Base-by-base conservation (phyloP, 2,113 vertebrate genomes). In the Pseudopodoces humilis region DNA sequence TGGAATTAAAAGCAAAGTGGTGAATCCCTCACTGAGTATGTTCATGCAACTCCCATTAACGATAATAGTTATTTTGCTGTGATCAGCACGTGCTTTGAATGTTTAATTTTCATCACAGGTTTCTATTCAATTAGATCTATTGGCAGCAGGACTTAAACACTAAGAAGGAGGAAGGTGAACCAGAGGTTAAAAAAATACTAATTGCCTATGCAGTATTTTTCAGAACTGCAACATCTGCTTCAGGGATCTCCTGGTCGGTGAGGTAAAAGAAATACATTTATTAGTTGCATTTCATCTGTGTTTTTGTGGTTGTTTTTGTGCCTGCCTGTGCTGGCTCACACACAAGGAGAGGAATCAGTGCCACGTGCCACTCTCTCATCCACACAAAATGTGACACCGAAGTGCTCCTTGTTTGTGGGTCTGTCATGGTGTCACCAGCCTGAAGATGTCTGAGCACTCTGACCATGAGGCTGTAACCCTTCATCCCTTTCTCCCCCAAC, bases 1-100 rank as follows among this genome's bases (percentile, higher is more conserved):
- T 7, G 69, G 94, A 96, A 93, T 95, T 92, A 94, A 93, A 96
- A 96, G 65, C 72, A 86, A 84, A 93, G 92, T 16, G 0, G 49
- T 11, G n/a, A 95, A 95, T 89, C 60, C 46, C 41, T 95, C 52
- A 80, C 60, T 96, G 58, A 93, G n/a, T 64, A 87, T 47, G 78
- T 80, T 91, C 44, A 70, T 5, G 15, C 43, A 86, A 76, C 67
- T 82, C 84, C 92, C 78, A 89, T 89, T 91, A 94, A 85, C 13
- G 35, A 64, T 82, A 94, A 95, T 68, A 31, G 79, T 35, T 94
- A 80, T 92, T 97, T 94, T 94, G 58, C 77, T 80, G 67, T 83
- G 60, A 79, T 79, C 90, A 86, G 88, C 17, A n/a, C 44, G 35
- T 55, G 77, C 81, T 82, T 74, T 79, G 69, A 94, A 94, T 75